Conservation (phyloP, 2,113 vertebrate species). For the Rhinolophus ferrumequinum region DNA sequence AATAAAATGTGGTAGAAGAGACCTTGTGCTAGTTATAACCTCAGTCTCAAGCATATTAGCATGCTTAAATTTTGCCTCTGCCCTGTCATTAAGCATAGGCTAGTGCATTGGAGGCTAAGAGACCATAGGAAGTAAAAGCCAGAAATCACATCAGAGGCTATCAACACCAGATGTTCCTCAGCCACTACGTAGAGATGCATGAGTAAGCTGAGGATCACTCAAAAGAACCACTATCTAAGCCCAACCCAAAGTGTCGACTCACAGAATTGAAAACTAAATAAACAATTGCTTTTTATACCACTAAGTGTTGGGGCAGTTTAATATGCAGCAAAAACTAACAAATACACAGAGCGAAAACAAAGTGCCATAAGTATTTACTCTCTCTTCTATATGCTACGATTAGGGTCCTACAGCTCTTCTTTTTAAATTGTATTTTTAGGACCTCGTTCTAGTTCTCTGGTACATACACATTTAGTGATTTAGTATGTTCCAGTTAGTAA, state of each 20-base stretch:
- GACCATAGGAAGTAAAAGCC: not conserved
- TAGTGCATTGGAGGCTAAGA: not conserved
- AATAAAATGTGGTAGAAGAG: not conserved
- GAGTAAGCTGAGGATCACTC: not conserved
- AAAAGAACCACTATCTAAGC: not conserved
- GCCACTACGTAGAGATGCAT: not conserved
- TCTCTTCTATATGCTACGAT: not conserved
- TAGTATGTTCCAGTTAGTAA: not conserved
- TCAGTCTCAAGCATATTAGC: not conserved
- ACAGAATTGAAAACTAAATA: not conserved
- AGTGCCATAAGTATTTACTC: not conserved
- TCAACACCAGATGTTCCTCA: not conserved
- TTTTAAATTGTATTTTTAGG: not conserved
- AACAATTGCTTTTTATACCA: not conserved
- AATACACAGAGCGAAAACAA: not conserved
- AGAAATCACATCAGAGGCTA: too few species aligned
- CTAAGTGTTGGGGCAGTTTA: not conserved
- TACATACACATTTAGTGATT: not conserved
- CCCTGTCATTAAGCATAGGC: not conserved
- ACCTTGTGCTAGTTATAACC: not conserved
- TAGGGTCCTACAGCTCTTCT: not conserved
- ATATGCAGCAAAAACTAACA: not conserved
- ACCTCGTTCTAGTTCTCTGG: not conserved
- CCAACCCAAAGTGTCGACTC: not conserved
- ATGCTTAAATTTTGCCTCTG: not conserved